Conservation (phyloP, 2,797 vertebrate species). For the Leptatherina wallacei region DNA sequence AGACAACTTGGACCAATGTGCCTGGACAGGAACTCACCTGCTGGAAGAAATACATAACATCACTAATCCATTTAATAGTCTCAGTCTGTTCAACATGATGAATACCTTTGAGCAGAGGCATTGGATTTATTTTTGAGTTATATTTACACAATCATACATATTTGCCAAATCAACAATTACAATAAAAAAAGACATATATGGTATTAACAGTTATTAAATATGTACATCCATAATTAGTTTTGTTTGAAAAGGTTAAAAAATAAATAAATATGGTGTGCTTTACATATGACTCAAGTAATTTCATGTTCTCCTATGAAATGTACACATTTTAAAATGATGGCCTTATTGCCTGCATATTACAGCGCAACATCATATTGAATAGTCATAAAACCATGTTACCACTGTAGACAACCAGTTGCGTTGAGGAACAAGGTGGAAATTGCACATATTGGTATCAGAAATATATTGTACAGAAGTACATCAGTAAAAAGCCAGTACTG, state of each 20-base stretch:
- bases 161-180: no score
- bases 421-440: not conserved
- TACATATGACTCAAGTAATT: not conserved
- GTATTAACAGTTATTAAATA: not conserved
- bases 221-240: not conserved
- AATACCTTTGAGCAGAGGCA: not conserved
- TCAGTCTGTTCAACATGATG: not conserved
- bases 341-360: not conserved
- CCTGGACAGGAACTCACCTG: constrained; percentile 80
- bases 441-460: not conserved
- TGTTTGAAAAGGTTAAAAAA: not conserved
- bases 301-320: not conserved
- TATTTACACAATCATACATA: not conserved
- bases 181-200: not conserved
- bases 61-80: not conserved
- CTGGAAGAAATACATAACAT: constrained; percentile 43
- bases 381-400: not conserved
- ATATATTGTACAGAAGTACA: not conserved
- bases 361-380: not conserved
- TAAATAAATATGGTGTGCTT: not conserved
- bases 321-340: not conserved
- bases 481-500: not conserved
- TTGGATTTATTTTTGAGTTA: not conserved
- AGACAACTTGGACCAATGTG: constrained; percentile 80
- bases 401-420: not conserved